Percentiles rank a stretch among this genome's conserved stretches.
Conservation (phyloP, 2,113 vertebrate species). For the Talpa occidentalis region DNA sequence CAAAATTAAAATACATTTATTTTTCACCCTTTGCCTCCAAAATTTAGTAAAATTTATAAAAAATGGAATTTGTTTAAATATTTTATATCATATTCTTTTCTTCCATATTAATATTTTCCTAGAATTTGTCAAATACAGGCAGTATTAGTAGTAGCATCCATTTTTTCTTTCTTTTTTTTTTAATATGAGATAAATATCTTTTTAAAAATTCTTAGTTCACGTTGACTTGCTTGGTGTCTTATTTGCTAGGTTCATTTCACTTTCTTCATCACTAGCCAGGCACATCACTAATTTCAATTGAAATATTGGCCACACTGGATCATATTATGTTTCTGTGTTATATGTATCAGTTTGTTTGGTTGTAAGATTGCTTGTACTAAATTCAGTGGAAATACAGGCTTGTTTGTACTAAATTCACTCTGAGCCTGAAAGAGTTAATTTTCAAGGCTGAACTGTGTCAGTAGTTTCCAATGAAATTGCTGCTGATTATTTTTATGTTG, state of each 20-base stretch:
- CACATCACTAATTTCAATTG: slow-evolving; percentile 12
- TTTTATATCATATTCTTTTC: not conserved
- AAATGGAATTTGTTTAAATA: not conserved
- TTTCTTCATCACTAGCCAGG: slow-evolving; percentile 44
- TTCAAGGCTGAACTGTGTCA: slow-evolving; percentile 63
- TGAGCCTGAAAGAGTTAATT: slow-evolving; percentile 73
- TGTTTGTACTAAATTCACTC: not conserved
- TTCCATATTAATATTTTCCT: not conserved
- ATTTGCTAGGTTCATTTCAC: slow-evolving; percentile 31
- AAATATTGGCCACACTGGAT: slow-evolving; percentile 46
- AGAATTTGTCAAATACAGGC: not conserved
- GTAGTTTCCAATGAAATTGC: slow-evolving; percentile 71
- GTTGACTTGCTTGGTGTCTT: slow-evolving; percentile 6
- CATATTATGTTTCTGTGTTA: slow-evolving; percentile 33
- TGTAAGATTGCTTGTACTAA: slow-evolving; percentile 4
- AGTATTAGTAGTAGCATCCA: not conserved
- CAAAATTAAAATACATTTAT: not conserved
- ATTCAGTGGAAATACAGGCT: not conserved
- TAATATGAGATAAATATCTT: not conserved
- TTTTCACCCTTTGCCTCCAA: not conserved
- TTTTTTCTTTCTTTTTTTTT: not conserved
- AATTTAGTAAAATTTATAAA: not conserved
- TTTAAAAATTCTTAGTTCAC: slow-evolving; percentile 1
- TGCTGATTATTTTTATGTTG: slow-evolving; percentile 82
- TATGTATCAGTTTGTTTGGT: slow-evolving; percentile 61